Base-by-base conservation (phyloP, 2,113 vertebrate genomes). In the Crotalus viridis region DNA sequence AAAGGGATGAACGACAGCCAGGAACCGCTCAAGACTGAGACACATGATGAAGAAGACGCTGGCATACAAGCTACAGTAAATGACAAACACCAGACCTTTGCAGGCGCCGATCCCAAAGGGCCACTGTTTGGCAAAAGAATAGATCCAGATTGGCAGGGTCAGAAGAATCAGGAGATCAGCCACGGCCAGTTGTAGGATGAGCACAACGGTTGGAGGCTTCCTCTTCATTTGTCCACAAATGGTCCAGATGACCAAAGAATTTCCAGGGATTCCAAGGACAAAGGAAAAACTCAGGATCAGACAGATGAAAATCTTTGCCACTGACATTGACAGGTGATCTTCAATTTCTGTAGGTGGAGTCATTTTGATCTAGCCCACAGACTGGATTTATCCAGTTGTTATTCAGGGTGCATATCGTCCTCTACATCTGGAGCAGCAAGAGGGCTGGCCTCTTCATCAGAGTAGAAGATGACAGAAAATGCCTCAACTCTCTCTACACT, bases 151-250 rank as follows among this genome's bases (percentile, higher is more conserved):
- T 0, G 98, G 98, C 93, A 98, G 94, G 54, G 95, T 97, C 87
- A 97, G 56, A 69, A 98, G 96, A 0, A 97, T 96, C 87, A 97
- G 94, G 52, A 98, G 93, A 90, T 98, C 98, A 13, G 97, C 97
- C 74, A 97, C 54, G 15, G 97, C 97, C 93, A 98, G 95, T 90
- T 97, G 97, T 90, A 98, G 90, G 95, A 98, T 97, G 89, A 98
- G 95, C 86, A 96, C 87, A 22, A 97, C 96, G 0, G 97, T 98
- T 55, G 96, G 96, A 52, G 97, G 96, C 3, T 94, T 74, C 89
- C 95, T n/a, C 89, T 96, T 97, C 92, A 97, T 94, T 94, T 95
- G 96, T 17, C 54, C 33, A 26, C 94, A 93, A 51, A 98, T 94
- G 69, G 94, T 95, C 96, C 97, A 96, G 94, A 98, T 93, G 74